Evolutionary conservation across 2,888 invertebrate genomes (phyloP), one percentile per base, ranked within the genome.

Genomic region (Lingula anatina): DNA sequence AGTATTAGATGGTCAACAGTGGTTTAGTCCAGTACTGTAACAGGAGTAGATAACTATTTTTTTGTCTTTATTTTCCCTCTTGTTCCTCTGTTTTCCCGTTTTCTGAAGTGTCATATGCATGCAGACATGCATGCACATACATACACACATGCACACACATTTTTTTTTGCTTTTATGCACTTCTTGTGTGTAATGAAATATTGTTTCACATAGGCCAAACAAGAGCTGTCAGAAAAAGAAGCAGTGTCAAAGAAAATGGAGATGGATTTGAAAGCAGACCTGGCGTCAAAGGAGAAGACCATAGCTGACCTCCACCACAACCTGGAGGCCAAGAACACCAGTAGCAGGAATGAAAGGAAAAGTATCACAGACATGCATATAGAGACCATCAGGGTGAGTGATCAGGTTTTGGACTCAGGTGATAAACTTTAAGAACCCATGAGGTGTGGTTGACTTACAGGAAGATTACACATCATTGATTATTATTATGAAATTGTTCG

Each of bases 351-450:
- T 4, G 68, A 71, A 47, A 61, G 63, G 26, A 65, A 65, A 28
- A 62, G 55, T 3, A 46, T 65, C 46, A 62, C 63, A 38, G 64
- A 67, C 25, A 59, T 61, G 23, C 72, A 72, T 52, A 52, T 64
- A 40, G 65, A 71, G 46, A 69, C 71, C 9, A 60, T 72, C 39
- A 65, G 65, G 61, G 71, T 71, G 24, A 25, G 31, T 31, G n/a
- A n/a, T n/a, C n/a, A n/a, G n/a, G n/a, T n/a, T n/a, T n/a, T n/a
- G n/a, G n/a, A n/a, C n/a, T n/a, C n/a, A n/a, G n/a, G n/a, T n/a
- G n/a, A n/a, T n/a, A n/a, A n/a, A n/a, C n/a, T n/a, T n/a, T n/a
- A n/a, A n/a, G n/a, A n/a, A n/a, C n/a, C n/a, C n/a, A n/a, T n/a
- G n/a, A n/a, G n/a, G n/a, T n/a, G n/a, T n/a, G n/a, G n/a, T n/a